Evolutionary conservation across 2,888 invertebrate species (phyloP), one percentile per base, ranked within the genome.

Genomic region (Xestobium rufovillosum): DNA sequence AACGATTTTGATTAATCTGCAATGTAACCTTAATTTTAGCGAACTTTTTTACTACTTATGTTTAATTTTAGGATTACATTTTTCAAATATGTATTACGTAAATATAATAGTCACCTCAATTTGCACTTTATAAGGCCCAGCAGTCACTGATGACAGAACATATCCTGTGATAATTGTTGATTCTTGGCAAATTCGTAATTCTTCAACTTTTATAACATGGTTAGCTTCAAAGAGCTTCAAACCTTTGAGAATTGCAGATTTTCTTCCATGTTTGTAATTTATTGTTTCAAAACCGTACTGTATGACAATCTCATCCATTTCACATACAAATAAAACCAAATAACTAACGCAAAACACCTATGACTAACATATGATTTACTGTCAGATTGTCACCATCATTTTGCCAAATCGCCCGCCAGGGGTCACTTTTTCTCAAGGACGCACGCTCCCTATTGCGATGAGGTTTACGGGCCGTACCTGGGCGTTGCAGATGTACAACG

Each of bases 111-210:
- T 19, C n/a, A 19, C 23, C 23, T 19, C 23, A 6, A 19, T 8
- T 8, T 6, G 6, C 6, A 19, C 23, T 19, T 19, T 19, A 19
- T 19, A 19, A 19, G 23, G 23, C 23, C 6, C n/a, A 8, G n/a
- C 6, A 8, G 23, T 19, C n/a, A 19, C 23, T 19, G 23, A 19
- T 19, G 23, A 8, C 6, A 19, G 6, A 19, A 19, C 23, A 19
- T 19, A 19, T n/a, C 23, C 23, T 19, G 23, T 19, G 6, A 19
- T 19, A n/a, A 19, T n/a, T n/a, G n/a, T n/a, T n/a, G 23, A 19
- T 19, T 19, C n/a, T n/a, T 8, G n/a, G n/a, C 23, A 6, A n/a
- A 6, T 19, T n/a, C n/a, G 6, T 19, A 19, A 8, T 19, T 19
- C 23, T 8, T n/a, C n/a, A 19, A 19, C 23, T 8, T 19, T 19